phyloP scores from a whole-genome alignment of 1,140 invertebrate genomes.

The Bicyclus anynana region DNA sequence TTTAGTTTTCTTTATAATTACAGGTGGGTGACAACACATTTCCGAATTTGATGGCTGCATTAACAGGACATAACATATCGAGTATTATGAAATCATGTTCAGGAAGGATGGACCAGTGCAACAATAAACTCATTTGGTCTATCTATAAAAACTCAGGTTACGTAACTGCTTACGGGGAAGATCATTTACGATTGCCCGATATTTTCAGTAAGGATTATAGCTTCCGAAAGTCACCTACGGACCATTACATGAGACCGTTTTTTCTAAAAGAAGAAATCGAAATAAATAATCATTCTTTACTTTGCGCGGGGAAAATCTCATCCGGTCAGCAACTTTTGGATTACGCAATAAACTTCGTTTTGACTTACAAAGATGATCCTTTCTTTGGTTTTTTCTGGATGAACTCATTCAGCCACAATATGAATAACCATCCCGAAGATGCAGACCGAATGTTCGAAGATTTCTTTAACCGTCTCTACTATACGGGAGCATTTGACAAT shows the following conservation, averaged over 20 bases:
- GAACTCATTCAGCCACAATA: conserved; percentile 83
- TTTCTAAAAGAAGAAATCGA: conserved; percentile 78
- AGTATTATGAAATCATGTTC: conserved; percentile 72
- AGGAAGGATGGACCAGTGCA: conserved; percentile 74
- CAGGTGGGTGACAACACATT: conserved; percentile 86
- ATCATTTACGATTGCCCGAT: conserved; percentile 54
- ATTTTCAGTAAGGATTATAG: conserved; percentile 57
- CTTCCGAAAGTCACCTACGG: conserved; percentile 78
- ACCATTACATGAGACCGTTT: conserved; percentile 86
- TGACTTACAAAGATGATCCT: conserved; percentile 76
- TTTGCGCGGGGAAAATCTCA: conserved; percentile 78
- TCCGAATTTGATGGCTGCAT: conserved; percentile 87
- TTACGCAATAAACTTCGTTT: conserved; percentile 80
- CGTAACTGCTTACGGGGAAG: conserved; percentile 68
- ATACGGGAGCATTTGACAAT: conserved; percentile 77
- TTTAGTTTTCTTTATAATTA: not conserved
- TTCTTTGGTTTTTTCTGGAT: conserved; percentile 86
- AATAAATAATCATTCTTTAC: conserved; percentile 47
- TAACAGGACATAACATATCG: conserved; percentile 81
- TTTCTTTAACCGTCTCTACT: conserved; percentile 77
- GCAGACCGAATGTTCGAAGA: conserved; percentile 78
- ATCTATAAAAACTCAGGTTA: conserved; percentile 61
- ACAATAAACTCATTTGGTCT: conserved; percentile 55
- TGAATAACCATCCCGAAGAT: conserved; percentile 78
- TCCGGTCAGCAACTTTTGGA: conserved; percentile 79